These are phyloP conservation scores for Thymelicus acteon DNA, from an alignment of 2,888 invertebrate species.

Conservation along the genomic window DNA sequence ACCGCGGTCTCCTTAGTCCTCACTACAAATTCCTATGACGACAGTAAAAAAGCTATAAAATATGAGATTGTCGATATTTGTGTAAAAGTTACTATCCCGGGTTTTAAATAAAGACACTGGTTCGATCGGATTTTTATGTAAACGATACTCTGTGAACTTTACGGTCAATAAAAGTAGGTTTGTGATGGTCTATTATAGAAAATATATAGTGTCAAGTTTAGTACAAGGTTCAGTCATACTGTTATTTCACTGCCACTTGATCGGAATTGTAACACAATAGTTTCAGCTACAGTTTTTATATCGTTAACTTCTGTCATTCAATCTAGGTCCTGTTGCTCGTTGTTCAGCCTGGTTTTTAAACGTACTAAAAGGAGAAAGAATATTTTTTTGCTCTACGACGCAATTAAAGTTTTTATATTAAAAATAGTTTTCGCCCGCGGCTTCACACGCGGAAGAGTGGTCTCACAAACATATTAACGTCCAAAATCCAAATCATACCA, in stretches of 20 bases:
- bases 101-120: slow-evolving; percentile 43
- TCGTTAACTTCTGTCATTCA: neutral
- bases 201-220: slow-evolving; percentile 35
- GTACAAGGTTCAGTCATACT: slow-evolving; percentile 8
- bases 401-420: no score
- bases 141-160: slow-evolving; percentile 49
- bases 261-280: slow-evolving; percentile 14
- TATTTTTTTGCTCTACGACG: no score
- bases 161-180: slow-evolving; percentile 42
- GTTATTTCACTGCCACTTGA: slow-evolving; percentile 12
- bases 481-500: no score
- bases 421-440: no score
- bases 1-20: slow-evolving; percentile 56
- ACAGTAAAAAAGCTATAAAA: slow-evolving; percentile 67
- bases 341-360: neutral
- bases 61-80: slow-evolving; percentile 63
- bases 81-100: slow-evolving; percentile 40
- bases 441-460: no score
- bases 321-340: neutral
- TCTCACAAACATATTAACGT: no score
- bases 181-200: slow-evolving; percentile 33
- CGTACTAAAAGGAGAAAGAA: no score
- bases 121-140: slow-evolving; percentile 41
- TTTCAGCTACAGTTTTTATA: neutral
- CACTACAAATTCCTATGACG: slow-evolving; percentile 57